Conservation (phyloP, 2,888 invertebrate species). For the Tiliacea citrago region DNA sequence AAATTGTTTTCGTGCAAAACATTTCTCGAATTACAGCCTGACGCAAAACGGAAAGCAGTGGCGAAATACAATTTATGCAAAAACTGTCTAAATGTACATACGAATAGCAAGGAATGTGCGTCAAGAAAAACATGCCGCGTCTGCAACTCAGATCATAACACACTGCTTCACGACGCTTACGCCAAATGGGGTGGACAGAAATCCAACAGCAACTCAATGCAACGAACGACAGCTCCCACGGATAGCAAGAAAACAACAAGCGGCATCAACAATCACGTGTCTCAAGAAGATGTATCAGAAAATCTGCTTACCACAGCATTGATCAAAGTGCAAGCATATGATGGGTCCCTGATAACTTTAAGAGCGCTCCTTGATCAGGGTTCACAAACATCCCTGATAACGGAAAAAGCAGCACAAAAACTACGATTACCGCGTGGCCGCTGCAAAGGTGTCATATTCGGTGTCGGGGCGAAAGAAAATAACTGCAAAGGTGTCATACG, state of each 20-base stretch:
- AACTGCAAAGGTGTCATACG: conserved; percentile 3
- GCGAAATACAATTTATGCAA: conserved; percentile 1
- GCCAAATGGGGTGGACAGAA: too few relatives aligned
- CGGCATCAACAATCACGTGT: background rate
- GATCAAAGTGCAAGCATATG: background rate
- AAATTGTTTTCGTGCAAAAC: background rate
- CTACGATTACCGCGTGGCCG: background rate
- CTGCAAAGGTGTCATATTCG: background rate
- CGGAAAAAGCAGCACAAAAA: background rate
- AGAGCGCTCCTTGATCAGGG: background rate
- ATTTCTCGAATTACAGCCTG: background rate
- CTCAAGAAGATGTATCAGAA: too few relatives aligned
- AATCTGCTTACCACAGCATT: background rate
- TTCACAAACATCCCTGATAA: background rate
- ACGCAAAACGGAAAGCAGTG: background rate
- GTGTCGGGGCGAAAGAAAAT: background rate
- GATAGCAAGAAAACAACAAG: too few relatives aligned
- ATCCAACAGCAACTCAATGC: too few relatives aligned
- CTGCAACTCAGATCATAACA: too few relatives aligned
- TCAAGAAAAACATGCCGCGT: too few relatives aligned
- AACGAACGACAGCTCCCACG: too few relatives aligned
- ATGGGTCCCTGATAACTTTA: background rate
- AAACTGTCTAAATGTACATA: background rate
- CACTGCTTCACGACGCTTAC: too few relatives aligned
- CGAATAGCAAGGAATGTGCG: background rate